Percentiles rank a stretch among this genome's conserved stretches.
phyloP scores from a whole-genome alignment of 2,888 invertebrate species.

The Hesperia comma region DNA sequence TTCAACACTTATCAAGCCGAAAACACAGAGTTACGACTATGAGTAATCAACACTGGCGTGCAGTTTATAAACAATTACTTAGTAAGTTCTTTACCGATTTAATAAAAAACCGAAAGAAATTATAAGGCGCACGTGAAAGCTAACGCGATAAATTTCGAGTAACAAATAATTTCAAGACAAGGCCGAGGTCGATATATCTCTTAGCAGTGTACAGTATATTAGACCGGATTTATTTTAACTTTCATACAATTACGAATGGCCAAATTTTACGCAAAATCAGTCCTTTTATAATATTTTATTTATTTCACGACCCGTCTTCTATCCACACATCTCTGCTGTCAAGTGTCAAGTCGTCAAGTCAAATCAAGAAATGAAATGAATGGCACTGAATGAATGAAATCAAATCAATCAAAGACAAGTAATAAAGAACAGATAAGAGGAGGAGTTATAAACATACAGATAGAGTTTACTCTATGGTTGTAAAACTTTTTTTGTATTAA shows the following conservation, averaged over 20 bases:
- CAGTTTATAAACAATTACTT: conserved; percentile 56
- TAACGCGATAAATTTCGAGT: conserved; percentile 42
- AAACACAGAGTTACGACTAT: conserved; percentile 53
- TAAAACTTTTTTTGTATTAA: too few species aligned
- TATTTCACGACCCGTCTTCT: conserved; percentile 35
- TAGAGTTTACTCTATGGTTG: too few species aligned
- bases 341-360: conserved; percentile 34
- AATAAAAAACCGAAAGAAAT: conserved; percentile 40
- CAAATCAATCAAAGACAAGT: not conserved
- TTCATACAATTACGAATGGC: conserved; percentile 38
- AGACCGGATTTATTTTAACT: conserved; percentile 1
- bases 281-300: conserved; percentile 22
- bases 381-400: not conserved
- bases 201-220: not conserved
- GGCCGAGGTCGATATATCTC: not conserved
- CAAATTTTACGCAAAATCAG: conserved; percentile 44
- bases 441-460: too few species aligned
- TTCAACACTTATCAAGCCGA: conserved; percentile 58
- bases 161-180: conserved; percentile 31
- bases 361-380: not conserved
- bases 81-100: conserved; percentile 7
- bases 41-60: conserved; percentile 38
- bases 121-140: conserved; percentile 45
- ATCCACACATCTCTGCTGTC: conserved; percentile 31
- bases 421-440: not conserved